A percentile compares a stretch with the other conserved stretches of the same genome.
Evolutionary conservation across 2,797 vertebrate genomes (phyloP).

Genomic region (Melanotaenia nigrans): DNA sequence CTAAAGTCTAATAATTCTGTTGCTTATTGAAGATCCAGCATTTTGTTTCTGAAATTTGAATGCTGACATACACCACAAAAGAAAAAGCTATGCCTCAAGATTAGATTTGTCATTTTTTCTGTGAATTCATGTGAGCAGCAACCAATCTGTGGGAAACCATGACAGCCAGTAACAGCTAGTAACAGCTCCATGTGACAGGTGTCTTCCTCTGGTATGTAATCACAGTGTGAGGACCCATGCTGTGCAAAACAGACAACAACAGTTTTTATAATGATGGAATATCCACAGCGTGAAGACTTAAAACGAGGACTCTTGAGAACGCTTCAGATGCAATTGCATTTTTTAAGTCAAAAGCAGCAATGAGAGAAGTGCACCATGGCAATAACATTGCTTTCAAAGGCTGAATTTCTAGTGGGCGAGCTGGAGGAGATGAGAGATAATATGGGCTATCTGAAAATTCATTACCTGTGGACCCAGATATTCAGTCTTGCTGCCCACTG

Average conservation of each 20-base stretch:
- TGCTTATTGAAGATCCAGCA: constrained; percentile 22
- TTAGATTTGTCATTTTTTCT: constrained; percentile 58
- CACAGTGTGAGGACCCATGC: constrained; percentile 67
- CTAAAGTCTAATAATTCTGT: constrained; percentile 19
- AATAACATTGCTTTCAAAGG: constrained; percentile 53
- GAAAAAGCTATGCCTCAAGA: constrained; percentile 50
- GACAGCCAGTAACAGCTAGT: constrained; percentile 68
- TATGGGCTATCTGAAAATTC: constrained; percentile 60
- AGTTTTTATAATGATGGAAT: constrained; percentile 71
- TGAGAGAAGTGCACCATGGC: constrained; percentile 33
- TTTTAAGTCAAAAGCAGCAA: constrained; percentile 50
- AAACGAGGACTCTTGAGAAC: constrained; percentile 55
- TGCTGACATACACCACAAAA: constrained; percentile 37
- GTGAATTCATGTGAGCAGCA: constrained; percentile 56
- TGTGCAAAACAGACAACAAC: constrained; percentile 74
- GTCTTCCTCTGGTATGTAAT: constrained; percentile 67
- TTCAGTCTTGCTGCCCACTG: constrained; percentile 75
- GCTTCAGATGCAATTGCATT: constrained; percentile 48
- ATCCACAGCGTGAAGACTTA: constrained; percentile 54
- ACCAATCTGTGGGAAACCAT: constrained; percentile 65
- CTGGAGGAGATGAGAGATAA: constrained; percentile 55
- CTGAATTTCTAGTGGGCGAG: constrained; percentile 45
- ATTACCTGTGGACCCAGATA: constrained; percentile 66
- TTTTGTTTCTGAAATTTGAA: constrained; percentile 59
- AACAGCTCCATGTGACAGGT: constrained; percentile 70